Conservation (phyloP, 2,797 vertebrate species). For the Chelmon rostratus region DNA sequence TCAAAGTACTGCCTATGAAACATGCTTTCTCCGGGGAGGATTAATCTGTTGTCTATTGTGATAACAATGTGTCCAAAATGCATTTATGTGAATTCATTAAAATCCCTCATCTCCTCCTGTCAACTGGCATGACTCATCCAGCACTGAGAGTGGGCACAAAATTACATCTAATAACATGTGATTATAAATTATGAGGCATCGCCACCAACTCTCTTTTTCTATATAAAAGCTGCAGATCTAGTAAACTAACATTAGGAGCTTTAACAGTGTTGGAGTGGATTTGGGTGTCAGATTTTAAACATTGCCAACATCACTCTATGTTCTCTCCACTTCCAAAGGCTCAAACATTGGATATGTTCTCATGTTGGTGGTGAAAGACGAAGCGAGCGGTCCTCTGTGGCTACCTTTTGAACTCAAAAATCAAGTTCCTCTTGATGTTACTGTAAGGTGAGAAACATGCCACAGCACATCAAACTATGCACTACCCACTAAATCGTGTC, state of each 20-base stretch:
- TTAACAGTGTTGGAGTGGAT: not conserved
- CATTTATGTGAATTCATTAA: constrained; percentile 3
- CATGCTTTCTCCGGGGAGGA: not conserved
- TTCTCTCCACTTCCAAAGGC: not conserved
- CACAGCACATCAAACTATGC: constrained; percentile 36
- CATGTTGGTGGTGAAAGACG: constrained; percentile 10
- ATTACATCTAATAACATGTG: constrained; percentile 5
- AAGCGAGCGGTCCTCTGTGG: constrained; percentile 11
- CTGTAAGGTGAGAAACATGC: constrained; percentile 32
- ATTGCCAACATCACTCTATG: not conserved
- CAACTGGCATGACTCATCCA: not conserved
- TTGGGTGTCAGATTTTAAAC: constrained; percentile 9
- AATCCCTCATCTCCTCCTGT: not conserved
- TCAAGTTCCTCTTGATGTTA: constrained; percentile 14
- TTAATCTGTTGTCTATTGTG: constrained; percentile 13
- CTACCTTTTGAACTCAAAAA: constrained; percentile 14
- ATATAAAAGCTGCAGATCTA: not conserved
- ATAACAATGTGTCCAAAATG: constrained; percentile 7
- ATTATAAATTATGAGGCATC: not conserved
- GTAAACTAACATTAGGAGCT: not conserved
- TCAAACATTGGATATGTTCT: not conserved
- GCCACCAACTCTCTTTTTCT: not conserved
- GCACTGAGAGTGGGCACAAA: not conserved
- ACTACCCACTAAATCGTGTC: constrained; percentile 20
- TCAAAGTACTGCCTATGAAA: not conserved